Base-by-base conservation (phyloP, 1,140 invertebrate species). In the Dysdera silvatica region DNA sequence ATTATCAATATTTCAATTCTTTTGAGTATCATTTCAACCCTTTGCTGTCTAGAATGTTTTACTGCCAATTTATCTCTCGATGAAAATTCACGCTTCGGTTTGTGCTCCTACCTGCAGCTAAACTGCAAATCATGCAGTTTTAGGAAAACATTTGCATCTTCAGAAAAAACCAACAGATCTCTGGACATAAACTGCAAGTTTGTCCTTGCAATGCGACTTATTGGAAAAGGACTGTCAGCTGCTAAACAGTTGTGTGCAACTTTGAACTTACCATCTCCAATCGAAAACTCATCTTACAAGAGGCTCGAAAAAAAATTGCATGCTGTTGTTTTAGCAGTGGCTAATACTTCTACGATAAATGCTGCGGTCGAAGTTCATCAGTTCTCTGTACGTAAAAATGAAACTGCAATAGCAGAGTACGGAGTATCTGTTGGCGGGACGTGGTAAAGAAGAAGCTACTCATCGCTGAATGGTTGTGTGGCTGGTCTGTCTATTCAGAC, bases 391-490 rank as follows among this genome's bases (percentile, higher is more conserved):
- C n/a, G n/a, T n/a, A n/a, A n/a, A n/a, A n/a, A n/a, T n/a, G n/a
- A n/a, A n/a, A n/a, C n/a, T n/a, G 20, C 12, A 48, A 10, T 23
- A 10, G 20, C 65, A 26, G 8, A 68, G 49, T 54, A 28, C 23
- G 18, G 61, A 16, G 51, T 53, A 10, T 53, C 12, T 32, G 7
- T 32, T 28, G 5, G 8, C 7, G 43, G 43, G 23, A 45, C 7
- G 7, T 45, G 43, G 43, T 20, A 45, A 18, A 14, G 43, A 6
- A 14, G 43, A 6, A 20, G 18, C 8, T 18, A 45, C 18, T 10
- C 43, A n/a, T 45, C 43, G 7, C 43, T 12, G 6, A 45, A 45
- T 18, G 43, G 43, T 45, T 45, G 43, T 20, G 43, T 45, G 7
- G 14, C 43, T 18, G 43, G 7, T 12, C 14, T 45, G 6, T 45